Conservation (phyloP, 2,113 vertebrate genomes). For the Glaucidium brasilianum region DNA sequence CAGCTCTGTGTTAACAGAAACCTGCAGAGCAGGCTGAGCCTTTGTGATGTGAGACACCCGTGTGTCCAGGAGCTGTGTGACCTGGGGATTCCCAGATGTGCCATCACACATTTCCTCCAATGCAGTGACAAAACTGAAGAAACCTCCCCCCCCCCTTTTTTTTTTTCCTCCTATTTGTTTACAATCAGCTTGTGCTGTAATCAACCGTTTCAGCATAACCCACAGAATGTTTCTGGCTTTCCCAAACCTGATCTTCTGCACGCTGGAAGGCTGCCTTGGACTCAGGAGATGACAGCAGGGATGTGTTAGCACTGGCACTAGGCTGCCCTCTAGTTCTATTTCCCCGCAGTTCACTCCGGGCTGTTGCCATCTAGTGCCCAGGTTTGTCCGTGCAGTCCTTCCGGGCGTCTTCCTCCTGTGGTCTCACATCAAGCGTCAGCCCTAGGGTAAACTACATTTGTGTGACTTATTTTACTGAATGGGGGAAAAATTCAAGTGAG, state of each 20-base stretch:
- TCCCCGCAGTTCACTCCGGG: background rate
- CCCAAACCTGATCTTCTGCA: background rate
- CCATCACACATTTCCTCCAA: background rate
- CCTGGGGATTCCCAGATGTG: background rate
- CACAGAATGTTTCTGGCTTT: background rate
- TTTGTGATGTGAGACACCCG: accelerated
- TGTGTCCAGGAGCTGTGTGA: background rate
- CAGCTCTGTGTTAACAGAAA: background rate
- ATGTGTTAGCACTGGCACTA: background rate
- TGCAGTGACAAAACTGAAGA: background rate
- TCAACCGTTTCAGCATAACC: background rate
- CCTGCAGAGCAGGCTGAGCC: background rate
- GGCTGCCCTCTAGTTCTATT: background rate
- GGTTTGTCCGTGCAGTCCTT: background rate
- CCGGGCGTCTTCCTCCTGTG: accelerated
- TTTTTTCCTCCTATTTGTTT: background rate
- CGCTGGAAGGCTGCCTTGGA: background rate
- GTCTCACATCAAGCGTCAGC: background rate
- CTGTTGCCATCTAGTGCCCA: background rate
- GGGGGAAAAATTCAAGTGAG: background rate
- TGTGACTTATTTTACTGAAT: background rate
- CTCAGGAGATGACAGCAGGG: background rate
- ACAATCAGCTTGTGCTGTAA: background rate
- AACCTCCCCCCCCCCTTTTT: background rate
- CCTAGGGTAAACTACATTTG: background rate